Base-by-base conservation (phyloP, 2,797 vertebrate species). In the Apogon talboti region DNA sequence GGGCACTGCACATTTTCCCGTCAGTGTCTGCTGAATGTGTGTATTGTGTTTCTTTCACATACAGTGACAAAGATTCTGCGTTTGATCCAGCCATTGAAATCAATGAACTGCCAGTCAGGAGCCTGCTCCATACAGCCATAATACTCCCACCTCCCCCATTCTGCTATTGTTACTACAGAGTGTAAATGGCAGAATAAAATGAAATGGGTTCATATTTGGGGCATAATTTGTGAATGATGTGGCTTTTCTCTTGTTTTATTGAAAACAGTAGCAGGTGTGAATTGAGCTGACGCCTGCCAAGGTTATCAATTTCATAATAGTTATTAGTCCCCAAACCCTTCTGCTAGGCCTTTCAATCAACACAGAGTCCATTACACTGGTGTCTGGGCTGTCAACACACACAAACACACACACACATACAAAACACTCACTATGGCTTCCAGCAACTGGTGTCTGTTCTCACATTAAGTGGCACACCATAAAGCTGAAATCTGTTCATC, bases 231-330 rank as follows among this genome's bases (percentile, higher is more conserved):
- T 71, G 66, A 87, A 76, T 68, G 67, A 82, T 84, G 78, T 55
- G 40, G 57, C 61, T 71, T 83, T 76, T 57, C 61, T 61, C 58
- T 74, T 63, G 71, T 83, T 87, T 84, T 82, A 85, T 84, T 81
- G 82, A 83, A 87, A 90, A 86, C 70, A 80, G 72, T 59, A 76
- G 81, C 87, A 87, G 88, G 87, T 90, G 90, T 24, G 61, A 73
- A 78, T 66, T 28, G 54, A 74, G 74, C 66, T 19, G 43, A 48
- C 44, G 66, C 65, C 74, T 84, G 87, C 84, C 83, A 89, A 87
- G 63, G 78, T 88, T 86, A 90, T 89, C 82, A 89, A 89, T 90
- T 89, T 85, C 63, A 87, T 81, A 81, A 85, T 78, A 85, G 85
- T 85, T 84, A 88, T 87, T 87, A 83, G 82, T 81, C 79, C 77